Base-by-base conservation (phyloP, 2,113 vertebrate genomes). In the Scalopus aquaticus region DNA sequence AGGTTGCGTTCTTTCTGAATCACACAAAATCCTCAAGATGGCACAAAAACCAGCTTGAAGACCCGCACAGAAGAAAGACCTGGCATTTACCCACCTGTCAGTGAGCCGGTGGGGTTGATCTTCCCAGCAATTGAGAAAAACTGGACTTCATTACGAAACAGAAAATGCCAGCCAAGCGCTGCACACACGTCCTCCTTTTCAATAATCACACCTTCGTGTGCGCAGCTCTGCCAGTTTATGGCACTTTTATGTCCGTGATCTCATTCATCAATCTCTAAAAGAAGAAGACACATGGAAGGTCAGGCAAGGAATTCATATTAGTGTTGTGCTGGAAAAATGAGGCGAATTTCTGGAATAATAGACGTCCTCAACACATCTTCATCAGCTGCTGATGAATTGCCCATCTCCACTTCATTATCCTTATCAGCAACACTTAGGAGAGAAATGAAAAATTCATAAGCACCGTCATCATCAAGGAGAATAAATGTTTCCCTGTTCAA, bases 381-480 rank as follows among this genome's bases (percentile, higher is more conserved):
- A 96, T 95, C 96, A 96, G 89, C 28, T 73, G 44, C 73, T 96
- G 96, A 97, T 91, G 94, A 95, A 97, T 96, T 80, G 95, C 95
- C 72, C 30, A 78, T 84, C 93, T 89, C 70, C 35, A 72, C 89
- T 96, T 97, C 96, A 96, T 97, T 97, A 97, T 92, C 95, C 93
- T 94, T 78, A 96, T 95, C 93, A 96, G 60, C 91, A 90, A 84
- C 96, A 95, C 94, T 97, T 97, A 96, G 17, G 89, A 94, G 72
- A 95, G 67, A 83, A 90, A 97, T 96, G 91, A 97, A 97, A 97
- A 95, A 97, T 96, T 96, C 95, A 97, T 97, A 93, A 96, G 80
- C 30, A 37, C 94, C 87, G 0, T 95, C 95, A 96, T 97, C 97
- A 97, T 97, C 91, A 97, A 96, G 96, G 91, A 97, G 96, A 95